Evolutionary conservation across 2,888 invertebrate genomes (phyloP).

Genomic region (Geophilus truncorum): DNA sequence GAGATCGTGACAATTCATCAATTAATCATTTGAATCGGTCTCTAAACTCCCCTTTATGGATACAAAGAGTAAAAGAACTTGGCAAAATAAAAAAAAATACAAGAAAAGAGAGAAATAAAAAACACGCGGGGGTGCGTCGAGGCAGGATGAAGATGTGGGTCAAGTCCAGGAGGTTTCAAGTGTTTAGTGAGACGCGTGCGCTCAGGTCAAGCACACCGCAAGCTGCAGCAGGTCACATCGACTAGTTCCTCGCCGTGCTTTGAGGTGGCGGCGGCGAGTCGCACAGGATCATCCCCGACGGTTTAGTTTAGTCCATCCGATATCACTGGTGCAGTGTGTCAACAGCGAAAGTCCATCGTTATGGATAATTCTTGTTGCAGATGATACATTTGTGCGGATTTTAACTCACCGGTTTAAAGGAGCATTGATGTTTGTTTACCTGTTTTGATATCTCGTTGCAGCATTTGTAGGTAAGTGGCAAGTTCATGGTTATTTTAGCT

Average conservation of each 20-base stretch:
- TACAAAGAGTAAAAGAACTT: background rate
- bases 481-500: background rate
- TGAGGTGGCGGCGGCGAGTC: conserved; percentile 2
- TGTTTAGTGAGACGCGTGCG: conserved; percentile 22
- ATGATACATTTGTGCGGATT: background rate
- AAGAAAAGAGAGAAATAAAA: background rate
- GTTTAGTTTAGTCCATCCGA: background rate
- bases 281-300: background rate
- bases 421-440: background rate
- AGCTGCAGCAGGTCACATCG: conserved; percentile 20
- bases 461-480: background rate
- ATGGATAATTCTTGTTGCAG: background rate
- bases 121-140: background rate
- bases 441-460: background rate
- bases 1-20: background rate
- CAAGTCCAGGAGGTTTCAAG: conserved; percentile 23
- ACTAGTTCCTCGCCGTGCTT: conserved; percentile 6
- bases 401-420: background rate
- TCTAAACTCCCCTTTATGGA: background rate
- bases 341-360: background rate
- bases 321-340: conserved; percentile 25
- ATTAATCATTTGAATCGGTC: background rate
- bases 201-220: conserved; percentile 19
- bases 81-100: background rate
- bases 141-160: conserved; percentile 13